phyloP scores from a whole-genome alignment of 1,140 invertebrate species.

The Octopus sinensis region DNA sequence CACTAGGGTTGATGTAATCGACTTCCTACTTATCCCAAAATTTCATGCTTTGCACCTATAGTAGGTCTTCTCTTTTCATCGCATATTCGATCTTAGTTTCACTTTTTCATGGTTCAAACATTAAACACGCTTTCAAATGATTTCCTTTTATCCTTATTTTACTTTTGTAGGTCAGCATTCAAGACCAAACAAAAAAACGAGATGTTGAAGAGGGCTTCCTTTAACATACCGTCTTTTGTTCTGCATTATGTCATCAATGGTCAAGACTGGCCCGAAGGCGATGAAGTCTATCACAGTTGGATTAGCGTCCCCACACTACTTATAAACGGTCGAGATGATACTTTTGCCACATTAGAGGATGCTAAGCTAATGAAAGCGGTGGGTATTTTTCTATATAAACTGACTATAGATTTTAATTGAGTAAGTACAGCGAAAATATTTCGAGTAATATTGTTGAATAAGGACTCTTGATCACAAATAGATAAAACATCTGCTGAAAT shows the following conservation, averaged over 20 bases:
- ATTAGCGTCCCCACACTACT: slow-evolving; percentile 70
- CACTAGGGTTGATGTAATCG: too few species aligned
- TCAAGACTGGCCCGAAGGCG: slow-evolving; percentile 71
- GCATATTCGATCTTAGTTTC: too few species aligned
- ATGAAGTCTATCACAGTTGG: slow-evolving; percentile 69
- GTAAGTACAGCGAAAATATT: too few species aligned
- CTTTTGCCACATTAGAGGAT: slow-evolving; percentile 69
- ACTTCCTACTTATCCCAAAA: too few species aligned
- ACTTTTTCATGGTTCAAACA: too few species aligned
- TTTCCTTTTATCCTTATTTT: neutral
- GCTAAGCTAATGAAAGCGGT: slow-evolving; percentile 75
- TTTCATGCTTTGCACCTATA: too few species aligned
- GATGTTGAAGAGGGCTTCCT: slow-evolving; percentile 49
- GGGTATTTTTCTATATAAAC: slow-evolving; percentile 7
- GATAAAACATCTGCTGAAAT: too few species aligned
- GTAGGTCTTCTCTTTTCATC: too few species aligned
- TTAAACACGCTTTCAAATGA: neutral
- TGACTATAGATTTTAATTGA: too few species aligned
- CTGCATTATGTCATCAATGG: slow-evolving; percentile 63
- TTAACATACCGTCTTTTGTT: slow-evolving; percentile 65
- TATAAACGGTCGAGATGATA: slow-evolving; percentile 70
- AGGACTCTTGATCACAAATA: too few species aligned
- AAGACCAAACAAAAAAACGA: slow-evolving; percentile 29
- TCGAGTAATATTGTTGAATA: too few species aligned
- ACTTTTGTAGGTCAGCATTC: slow-evolving; percentile 47